phyloP scores from a whole-genome alignment of 2,797 vertebrate species.

The Sebastes matsubarae region DNA sequence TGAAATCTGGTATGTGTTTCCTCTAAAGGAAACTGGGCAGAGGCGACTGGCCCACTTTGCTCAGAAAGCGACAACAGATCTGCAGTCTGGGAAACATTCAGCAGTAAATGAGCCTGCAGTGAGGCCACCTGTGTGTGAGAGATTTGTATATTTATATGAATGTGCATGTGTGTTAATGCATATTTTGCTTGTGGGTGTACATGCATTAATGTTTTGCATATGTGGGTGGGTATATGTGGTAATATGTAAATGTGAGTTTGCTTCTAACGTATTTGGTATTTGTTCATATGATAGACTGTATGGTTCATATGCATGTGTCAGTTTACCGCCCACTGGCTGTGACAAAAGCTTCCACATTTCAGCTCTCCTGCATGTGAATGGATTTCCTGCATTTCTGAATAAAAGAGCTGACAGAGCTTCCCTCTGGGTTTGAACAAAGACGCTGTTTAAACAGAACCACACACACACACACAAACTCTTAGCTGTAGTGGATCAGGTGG shows the following conservation, averaged over 20 bases:
- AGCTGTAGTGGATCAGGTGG: not conserved
- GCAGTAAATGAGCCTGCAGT: not conserved
- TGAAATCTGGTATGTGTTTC: conserved; percentile 18
- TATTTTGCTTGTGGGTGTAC: not conserved
- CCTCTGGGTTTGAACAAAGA: conserved; percentile 13
- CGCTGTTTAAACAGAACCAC: not conserved
- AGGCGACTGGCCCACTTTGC: not conserved
- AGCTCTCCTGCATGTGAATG: not conserved
- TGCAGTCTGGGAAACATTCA: conserved; percentile 25
- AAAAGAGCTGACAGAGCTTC: not conserved
- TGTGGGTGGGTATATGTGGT: fast-evolving
- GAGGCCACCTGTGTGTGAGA: not conserved
- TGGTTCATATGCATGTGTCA: not conserved
- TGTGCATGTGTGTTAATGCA: no score
- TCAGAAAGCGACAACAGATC: not conserved
- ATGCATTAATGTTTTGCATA: not conserved
- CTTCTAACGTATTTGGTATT: not conserved
- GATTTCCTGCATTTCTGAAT: conserved; percentile 19
- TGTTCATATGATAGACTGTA: not conserved
- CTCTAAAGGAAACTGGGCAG: conserved; percentile 47
- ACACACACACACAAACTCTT: not conserved
- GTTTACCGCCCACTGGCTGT: not conserved
- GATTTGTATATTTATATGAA: not conserved
- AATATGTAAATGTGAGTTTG: not conserved
- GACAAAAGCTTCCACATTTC: not conserved